Conservation (phyloP, 2,888 invertebrate genomes). For the Acanthoscelides obtectus region DNA sequence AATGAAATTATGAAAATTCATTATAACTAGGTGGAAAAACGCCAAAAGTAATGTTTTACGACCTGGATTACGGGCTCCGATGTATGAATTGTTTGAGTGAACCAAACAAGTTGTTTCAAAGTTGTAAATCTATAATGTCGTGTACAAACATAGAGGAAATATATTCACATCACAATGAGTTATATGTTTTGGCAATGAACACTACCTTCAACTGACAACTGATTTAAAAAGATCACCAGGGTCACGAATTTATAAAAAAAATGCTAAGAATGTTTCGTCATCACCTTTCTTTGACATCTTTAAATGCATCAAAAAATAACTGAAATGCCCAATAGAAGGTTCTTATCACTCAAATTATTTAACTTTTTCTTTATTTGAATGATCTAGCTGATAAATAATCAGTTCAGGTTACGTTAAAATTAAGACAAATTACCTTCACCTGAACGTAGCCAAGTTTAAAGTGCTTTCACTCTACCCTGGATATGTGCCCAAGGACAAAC, state of each 20-base stretch:
- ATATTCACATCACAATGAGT: not conserved
- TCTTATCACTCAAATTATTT: no score
- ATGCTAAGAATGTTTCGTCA: no score
- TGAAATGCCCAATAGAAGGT: no score
- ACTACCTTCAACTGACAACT: no score
- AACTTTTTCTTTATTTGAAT: no score
- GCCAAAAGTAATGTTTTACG: not conserved
- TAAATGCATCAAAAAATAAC: no score
- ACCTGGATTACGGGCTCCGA: not conserved
- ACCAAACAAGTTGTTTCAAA: not conserved
- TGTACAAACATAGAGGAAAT: not conserved
- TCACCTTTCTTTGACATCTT: no score
- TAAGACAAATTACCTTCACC: not conserved
- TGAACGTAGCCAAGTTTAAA: not conserved
- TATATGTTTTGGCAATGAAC: no score
- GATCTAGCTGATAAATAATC: no score
- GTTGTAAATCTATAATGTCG: not conserved
- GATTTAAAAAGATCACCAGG: no score
- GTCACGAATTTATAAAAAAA: no score
- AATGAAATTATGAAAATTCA: not conserved
- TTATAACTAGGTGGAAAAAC: not conserved
- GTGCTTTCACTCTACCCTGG: not conserved
- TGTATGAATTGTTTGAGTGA: not conserved
- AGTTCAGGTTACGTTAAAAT: no score
- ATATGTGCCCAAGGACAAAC: not conserved